A percentile compares a stretch with the other conserved stretches of the same genome.
phyloP scores from a whole-genome alignment of 2,113 vertebrate genomes.

The Bujurquina vittata region DNA sequence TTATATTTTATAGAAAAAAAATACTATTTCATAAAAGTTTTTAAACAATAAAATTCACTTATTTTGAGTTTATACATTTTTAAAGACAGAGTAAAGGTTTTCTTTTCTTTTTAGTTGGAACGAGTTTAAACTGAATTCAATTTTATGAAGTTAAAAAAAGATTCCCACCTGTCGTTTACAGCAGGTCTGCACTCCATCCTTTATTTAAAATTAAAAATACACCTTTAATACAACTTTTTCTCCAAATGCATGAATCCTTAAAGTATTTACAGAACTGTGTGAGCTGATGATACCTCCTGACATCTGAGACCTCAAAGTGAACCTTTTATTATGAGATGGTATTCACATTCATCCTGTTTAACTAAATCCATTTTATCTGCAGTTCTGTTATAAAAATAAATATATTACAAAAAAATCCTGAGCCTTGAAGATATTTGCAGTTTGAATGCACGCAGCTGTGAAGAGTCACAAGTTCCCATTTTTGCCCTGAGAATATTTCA shows the following conservation, averaged over 20 bases:
- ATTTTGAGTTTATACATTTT: background rate
- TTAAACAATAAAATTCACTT: background rate
- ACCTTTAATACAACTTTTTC: background rate
- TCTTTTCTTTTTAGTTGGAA: background rate
- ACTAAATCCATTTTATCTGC: background rate
- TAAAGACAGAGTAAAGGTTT: background rate
- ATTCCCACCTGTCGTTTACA: background rate
- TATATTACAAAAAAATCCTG: too few species aligned
- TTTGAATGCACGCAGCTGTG: background rate
- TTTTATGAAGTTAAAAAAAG: background rate
- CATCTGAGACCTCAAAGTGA: background rate
- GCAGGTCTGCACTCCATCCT: too few species aligned
- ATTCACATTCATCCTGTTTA: too few species aligned
- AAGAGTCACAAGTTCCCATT: background rate
- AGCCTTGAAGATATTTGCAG: background rate
- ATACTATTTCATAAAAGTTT: background rate
- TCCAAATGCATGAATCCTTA: background rate
- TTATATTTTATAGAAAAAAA: background rate
- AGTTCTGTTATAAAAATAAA: background rate
- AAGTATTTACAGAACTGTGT: background rate
- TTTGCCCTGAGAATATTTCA: background rate
- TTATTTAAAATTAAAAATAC: background rate
- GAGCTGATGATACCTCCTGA: rapidly evolving
- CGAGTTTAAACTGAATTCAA: background rate
- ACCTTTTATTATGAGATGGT: background rate